Conservation (phyloP, 2,113 vertebrate species). For the Vireo altiloquus region DNA sequence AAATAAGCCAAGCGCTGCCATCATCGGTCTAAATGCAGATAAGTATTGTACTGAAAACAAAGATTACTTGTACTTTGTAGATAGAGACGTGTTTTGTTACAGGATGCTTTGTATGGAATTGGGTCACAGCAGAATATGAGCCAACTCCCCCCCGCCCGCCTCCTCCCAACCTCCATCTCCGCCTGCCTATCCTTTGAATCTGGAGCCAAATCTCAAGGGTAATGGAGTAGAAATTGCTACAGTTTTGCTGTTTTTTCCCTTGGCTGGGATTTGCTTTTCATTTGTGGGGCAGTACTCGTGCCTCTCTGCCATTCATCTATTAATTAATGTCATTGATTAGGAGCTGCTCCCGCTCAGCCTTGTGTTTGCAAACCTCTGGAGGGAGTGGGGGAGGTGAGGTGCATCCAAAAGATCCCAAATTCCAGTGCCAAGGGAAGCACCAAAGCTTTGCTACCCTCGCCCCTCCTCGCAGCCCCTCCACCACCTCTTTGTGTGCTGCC, state of each 20-base stretch:
- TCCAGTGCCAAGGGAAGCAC: background rate
- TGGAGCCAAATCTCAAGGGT: conserved; percentile 70
- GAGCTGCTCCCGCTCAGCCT: background rate
- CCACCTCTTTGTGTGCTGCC: background rate
- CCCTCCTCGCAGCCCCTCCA: background rate
- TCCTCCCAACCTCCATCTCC: conserved; percentile 30
- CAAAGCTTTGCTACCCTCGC: background rate
- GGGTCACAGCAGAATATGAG: conserved; percentile 67
- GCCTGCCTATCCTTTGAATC: conserved; percentile 68
- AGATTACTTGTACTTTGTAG: conserved; percentile 74
- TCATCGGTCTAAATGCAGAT: conserved; percentile 68
- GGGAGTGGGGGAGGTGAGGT: background rate
- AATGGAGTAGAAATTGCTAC: conserved; percentile 30
- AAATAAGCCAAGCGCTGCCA: conserved; percentile 60
- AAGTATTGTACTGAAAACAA: conserved; percentile 70
- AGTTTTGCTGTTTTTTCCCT: conserved; percentile 2
- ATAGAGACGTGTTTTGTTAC: conserved; percentile 70
- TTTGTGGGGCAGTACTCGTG: background rate
- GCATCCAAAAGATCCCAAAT: background rate
- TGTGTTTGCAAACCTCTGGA: background rate
- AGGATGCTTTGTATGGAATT: conserved; percentile 73
- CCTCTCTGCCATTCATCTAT: conserved; percentile 2
- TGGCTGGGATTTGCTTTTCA: conserved; percentile 45
- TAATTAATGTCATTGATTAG: conserved; percentile 52
- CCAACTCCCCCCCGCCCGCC: conserved; percentile 15